These are phyloP conservation scores for Penaeus vannamei DNA, from an alignment of 1,140 invertebrate genomes.

Conservation along the genomic window DNA sequence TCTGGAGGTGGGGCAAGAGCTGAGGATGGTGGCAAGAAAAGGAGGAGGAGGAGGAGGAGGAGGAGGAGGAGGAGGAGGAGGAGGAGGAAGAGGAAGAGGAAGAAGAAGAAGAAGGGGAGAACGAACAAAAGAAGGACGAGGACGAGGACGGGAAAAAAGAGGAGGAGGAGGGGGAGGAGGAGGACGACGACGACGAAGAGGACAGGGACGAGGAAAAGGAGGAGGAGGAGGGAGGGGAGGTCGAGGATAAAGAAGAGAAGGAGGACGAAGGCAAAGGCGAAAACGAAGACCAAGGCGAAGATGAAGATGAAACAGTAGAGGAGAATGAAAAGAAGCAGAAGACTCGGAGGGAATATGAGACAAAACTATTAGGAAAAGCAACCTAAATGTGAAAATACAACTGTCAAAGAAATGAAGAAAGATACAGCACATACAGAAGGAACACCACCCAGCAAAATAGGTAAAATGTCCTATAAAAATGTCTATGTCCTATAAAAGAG, in stretches of 20 bases:
- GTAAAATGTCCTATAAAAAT: background rate
- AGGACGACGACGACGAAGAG: too few species aligned
- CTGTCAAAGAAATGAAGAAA: background rate
- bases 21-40: background rate
- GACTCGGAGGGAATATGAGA: too few species aligned
- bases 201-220: too few species aligned
- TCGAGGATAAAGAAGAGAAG: too few species aligned
- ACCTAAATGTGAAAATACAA: too few species aligned
- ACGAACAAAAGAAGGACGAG: background rate
- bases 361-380: too few species aligned
- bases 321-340: background rate
- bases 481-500: too few species aligned
- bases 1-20: background rate
- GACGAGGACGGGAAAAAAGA: too few species aligned
- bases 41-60: background rate
- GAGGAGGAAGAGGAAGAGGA: constrained; percentile 26
- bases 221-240: too few species aligned
- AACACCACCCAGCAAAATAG: background rate
- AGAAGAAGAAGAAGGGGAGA: background rate
- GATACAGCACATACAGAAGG: background rate
- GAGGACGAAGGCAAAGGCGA: too few species aligned
- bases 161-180: too few species aligned
- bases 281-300: too few species aligned
- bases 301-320: background rate
- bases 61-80: background rate